Percentiles rank a stretch among this genome's conserved stretches.
Conservation (phyloP, 2,888 invertebrate genomes). For the Synergus japonicus region DNA sequence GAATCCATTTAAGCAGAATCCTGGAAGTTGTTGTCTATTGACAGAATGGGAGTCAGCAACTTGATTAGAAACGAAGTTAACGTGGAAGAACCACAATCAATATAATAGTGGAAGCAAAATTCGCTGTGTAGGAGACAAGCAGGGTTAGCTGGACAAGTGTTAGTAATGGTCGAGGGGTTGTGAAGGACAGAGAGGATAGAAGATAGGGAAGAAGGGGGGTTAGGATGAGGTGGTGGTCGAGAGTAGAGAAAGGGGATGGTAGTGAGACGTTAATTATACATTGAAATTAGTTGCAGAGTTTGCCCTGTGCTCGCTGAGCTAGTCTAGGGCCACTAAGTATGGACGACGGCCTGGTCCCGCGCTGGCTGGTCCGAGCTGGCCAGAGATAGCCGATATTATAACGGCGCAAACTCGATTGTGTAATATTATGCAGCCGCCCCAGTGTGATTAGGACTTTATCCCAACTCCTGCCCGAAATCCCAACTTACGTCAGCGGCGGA, state of each 20-base stretch:
- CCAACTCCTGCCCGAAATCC: constrained; percentile 60
- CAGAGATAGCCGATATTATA: constrained; percentile 74
- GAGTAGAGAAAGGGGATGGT: constrained; percentile 65
- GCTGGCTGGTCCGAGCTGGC: constrained; percentile 67
- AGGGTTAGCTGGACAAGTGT: constrained; percentile 50
- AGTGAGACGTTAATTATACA: constrained; percentile 78
- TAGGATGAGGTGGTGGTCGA: constrained; percentile 58
- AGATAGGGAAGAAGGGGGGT: constrained; percentile 58
- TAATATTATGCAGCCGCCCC: constrained; percentile 72
- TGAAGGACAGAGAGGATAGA: constrained; percentile 59
- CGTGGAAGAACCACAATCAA: constrained; percentile 72
- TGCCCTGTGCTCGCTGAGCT: constrained; percentile 73
- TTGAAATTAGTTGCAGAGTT: constrained; percentile 78
- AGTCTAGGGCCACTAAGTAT: constrained; percentile 74
- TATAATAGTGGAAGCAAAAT: constrained; percentile 74
- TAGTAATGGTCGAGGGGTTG: constrained; percentile 57
- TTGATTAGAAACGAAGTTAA: constrained; percentile 75
- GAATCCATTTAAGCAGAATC: constrained; percentile 71
- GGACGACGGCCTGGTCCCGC: constrained; percentile 66
- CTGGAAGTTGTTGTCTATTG: constrained; percentile 68
- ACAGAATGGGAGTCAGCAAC: constrained; percentile 68
- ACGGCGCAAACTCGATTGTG: constrained; percentile 73
- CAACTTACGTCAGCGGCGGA: constrained; percentile 55
- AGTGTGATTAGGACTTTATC: constrained; percentile 66
- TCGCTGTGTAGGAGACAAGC: constrained; percentile 64